These are phyloP conservation scores for Amphipyra berbera DNA, from an alignment of 2,888 invertebrate species.

Conservation along the genomic window DNA sequence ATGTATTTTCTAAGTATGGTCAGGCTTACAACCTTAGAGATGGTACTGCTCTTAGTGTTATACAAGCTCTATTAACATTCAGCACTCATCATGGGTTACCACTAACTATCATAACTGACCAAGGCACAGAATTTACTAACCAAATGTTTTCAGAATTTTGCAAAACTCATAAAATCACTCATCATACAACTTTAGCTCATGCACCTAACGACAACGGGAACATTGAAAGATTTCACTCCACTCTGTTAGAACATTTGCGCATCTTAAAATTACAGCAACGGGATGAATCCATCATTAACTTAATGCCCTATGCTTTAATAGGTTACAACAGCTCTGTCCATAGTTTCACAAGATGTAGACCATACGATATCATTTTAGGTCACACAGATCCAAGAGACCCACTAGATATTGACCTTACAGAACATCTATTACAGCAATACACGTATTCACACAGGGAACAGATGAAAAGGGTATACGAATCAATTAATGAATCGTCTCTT, in stretches of 20 bases:
- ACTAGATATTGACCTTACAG: slow-evolving; percentile 43
- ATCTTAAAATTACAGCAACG: slow-evolving; percentile 27
- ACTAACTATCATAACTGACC: not conserved
- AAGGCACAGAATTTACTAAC: not conserved
- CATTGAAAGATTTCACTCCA: slow-evolving; percentile 35
- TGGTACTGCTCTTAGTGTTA: not conserved
- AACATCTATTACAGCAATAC: slow-evolving; percentile 53
- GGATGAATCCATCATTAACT: slow-evolving; percentile 18
- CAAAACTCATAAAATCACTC: slow-evolving; percentile 34
- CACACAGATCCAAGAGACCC: slow-evolving; percentile 56
- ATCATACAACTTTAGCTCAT: slow-evolving; percentile 37
- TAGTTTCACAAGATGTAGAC: slow-evolving; percentile 54
- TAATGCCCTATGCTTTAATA: slow-evolving; percentile 42
- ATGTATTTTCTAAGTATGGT: not conserved
- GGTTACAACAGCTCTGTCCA: slow-evolving; percentile 51
- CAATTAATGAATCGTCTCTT: slow-evolving; percentile 33
- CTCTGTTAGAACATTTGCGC: slow-evolving; percentile 41
- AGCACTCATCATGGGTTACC: not conserved
- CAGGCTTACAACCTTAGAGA: not conserved
- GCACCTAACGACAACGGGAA: slow-evolving; percentile 47
- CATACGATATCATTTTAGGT: slow-evolving; percentile 41
- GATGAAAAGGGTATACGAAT: slow-evolving; percentile 43
- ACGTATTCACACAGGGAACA: slow-evolving; percentile 26
- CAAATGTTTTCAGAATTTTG: not conserved
- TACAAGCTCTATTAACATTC: not conserved